phyloP scores from a whole-genome alignment of 2,888 invertebrate species.

The Cyaniris semiargus region DNA sequence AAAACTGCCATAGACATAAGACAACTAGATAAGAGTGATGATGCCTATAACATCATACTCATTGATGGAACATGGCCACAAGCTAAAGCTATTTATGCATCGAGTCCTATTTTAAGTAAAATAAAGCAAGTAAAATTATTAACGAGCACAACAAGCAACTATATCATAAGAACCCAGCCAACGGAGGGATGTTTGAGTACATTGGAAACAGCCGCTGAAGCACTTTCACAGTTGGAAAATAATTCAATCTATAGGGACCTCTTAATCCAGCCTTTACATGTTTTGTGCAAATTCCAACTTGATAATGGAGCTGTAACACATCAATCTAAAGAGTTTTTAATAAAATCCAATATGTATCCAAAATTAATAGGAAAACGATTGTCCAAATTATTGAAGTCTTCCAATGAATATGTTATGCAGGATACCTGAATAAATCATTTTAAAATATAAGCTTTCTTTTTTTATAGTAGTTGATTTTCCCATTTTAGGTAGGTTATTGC shows the following conservation, averaged over 20 bases:
- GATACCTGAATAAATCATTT: conserved; percentile 34
- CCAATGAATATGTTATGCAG: conserved; percentile 53
- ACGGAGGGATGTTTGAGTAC: conserved; percentile 95
- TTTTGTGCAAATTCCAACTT: conserved; percentile 92
- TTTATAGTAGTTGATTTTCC: too few relatives aligned
- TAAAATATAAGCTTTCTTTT: too few relatives aligned
- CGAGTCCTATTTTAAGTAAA: conserved; percentile 87
- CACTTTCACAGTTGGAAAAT: conserved; percentile 88
- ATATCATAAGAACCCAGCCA: conserved; percentile 96
- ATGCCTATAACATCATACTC: conserved; percentile 88
- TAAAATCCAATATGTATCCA: conserved; percentile 89
- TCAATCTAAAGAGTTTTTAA: conserved; percentile 93
- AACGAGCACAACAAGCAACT: conserved; percentile 87
- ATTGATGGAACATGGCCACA: conserved; percentile 98
- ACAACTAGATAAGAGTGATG: conserved; percentile 63
- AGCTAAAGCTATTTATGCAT: conserved; percentile 93
- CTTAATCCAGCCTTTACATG: conserved; percentile 88
- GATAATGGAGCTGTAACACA: conserved; percentile 96
- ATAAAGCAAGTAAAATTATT: conserved; percentile 91
- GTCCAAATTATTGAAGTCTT: conserved; percentile 66
- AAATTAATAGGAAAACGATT: conserved; percentile 89
- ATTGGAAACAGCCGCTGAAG: conserved; percentile 91
- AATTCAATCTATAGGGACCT: conserved; percentile 82
- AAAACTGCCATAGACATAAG: conserved; percentile 85
- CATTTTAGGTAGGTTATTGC: too few relatives aligned